Conservation (phyloP, 1,140 invertebrate genomes). For the Cotesia vestalis region DNA sequence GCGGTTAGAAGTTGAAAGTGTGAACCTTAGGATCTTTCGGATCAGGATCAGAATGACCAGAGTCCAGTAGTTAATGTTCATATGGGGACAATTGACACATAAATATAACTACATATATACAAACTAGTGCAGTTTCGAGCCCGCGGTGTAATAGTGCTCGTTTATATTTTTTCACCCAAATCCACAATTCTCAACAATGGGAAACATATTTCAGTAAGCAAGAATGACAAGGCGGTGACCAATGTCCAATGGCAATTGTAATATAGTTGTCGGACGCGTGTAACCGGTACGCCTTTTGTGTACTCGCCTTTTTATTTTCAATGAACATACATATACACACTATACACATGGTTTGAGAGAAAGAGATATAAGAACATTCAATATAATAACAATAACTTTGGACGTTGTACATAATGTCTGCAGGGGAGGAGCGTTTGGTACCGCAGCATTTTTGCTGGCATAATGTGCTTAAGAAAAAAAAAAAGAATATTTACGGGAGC, state of each 20-base stretch:
- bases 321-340: slow-evolving; percentile 8
- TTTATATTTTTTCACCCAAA: slow-evolving; percentile 18
- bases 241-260: slow-evolving; percentile 48
- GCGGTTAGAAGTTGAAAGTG: too few relatives aligned
- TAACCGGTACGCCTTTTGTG: slow-evolving; percentile 51
- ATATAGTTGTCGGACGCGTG: slow-evolving; percentile 52
- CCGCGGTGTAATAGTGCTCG: not conserved
- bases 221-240: slow-evolving; percentile 27
- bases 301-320: slow-evolving; percentile 24
- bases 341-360: too few relatives aligned
- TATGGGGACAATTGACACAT: too few relatives aligned
- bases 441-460: slow-evolving; percentile 41
- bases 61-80: too few relatives aligned
- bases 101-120: too few relatives aligned
- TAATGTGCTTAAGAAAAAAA: too few relatives aligned
- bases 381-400: slow-evolving; percentile 21
- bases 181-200: slow-evolving; percentile 43
- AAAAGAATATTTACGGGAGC: slow-evolving; percentile 46
- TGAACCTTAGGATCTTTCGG: too few relatives aligned
- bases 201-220: slow-evolving; percentile 48
- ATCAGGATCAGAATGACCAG: too few relatives aligned
- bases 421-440: slow-evolving; percentile 38
- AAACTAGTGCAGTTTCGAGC: too few relatives aligned
- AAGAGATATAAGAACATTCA: not conserved
- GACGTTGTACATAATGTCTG: slow-evolving; percentile 30